Evolutionary conservation across 2,888 invertebrate genomes (phyloP).

Genomic region (Andrena minutula): DNA sequence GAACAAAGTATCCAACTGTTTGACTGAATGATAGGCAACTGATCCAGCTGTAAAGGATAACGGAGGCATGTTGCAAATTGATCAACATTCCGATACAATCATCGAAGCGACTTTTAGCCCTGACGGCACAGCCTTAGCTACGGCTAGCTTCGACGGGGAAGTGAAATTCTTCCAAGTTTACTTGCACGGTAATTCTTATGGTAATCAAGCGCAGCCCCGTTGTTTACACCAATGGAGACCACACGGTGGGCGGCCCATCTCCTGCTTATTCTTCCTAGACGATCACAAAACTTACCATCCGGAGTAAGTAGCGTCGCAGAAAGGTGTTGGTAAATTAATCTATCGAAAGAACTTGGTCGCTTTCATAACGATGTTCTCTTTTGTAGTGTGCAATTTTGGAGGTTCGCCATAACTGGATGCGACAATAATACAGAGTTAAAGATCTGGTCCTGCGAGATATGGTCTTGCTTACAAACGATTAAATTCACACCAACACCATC

Average conservation of each 20-base stretch:
- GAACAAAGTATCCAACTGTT: conserved; percentile 59
- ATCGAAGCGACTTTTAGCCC: conserved; percentile 96
- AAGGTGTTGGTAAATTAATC: not conserved
- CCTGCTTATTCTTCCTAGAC: conserved; percentile 96
- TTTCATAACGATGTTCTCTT: conserved; percentile 40
- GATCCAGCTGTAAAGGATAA: conserved; percentile 77
- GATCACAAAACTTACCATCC: conserved; percentile 93
- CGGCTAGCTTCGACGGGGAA: conserved; percentile 94
- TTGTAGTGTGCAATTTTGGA: conserved; percentile 94
- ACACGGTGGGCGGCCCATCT: conserved; percentile 94
- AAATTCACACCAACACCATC: conserved; percentile 87
- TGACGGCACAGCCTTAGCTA: conserved; percentile 97
- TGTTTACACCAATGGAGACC: conserved; percentile 98
- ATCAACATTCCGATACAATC: conserved; percentile 88
- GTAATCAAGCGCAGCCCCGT: conserved; percentile 87
- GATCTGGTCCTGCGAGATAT: conserved; percentile 97
- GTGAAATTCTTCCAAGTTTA: conserved; percentile 97
- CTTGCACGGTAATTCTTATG: conserved; percentile 88
- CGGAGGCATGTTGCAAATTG: conserved; percentile 86
- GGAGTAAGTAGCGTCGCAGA: conserved; percentile 87
- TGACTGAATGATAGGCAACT: conserved; percentile 72
- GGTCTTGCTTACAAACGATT: conserved; percentile 97
- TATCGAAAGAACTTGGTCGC: not conserved
- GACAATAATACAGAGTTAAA: conserved; percentile 96
- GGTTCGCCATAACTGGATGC: conserved; percentile 96